Percentiles rank a stretch among this genome's conserved stretches.
Evolutionary conservation across 2,113 vertebrate genomes (phyloP).

Genomic region (Thalassoma bifasciatum): DNA sequence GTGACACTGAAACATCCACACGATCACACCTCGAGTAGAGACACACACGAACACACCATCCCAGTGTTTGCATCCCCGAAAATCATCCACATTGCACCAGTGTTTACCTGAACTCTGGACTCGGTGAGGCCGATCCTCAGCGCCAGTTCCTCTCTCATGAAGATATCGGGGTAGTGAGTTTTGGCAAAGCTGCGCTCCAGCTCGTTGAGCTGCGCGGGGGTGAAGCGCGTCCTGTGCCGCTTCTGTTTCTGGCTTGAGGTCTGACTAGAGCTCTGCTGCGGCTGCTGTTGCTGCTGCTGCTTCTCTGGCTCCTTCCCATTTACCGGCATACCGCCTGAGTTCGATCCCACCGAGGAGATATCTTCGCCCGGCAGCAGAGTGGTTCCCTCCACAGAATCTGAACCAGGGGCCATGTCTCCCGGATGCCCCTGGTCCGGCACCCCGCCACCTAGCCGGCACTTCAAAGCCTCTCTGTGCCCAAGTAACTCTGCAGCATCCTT

Average conservation of each 20-base stretch:
- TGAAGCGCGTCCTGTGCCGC: slow-evolving; percentile 97
- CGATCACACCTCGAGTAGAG: background rate
- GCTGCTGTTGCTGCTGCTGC: slow-evolving; percentile 88
- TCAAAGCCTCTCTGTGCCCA: slow-evolving; percentile 96
- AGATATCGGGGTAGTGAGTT: slow-evolving; percentile 99
- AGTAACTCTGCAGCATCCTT: slow-evolving; percentile 96
- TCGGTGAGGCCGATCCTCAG: slow-evolving; percentile 97
- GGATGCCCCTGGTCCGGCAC: slow-evolving; percentile 92
- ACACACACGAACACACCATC: background rate
- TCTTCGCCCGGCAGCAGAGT: slow-evolving; percentile 96
- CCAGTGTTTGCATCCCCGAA: background rate
- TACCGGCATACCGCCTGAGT: slow-evolving; percentile 90
- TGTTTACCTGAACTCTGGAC: slow-evolving; percentile 94
- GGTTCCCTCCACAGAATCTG: slow-evolving; percentile 93
- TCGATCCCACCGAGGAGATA: slow-evolving; percentile 92
- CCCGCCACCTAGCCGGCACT: slow-evolving; percentile 93
- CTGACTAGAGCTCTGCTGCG: slow-evolving; percentile 82
- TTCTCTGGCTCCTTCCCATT: slow-evolving; percentile 95
- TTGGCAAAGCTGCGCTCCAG: slow-evolving; percentile 99
- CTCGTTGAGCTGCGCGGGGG: slow-evolving; percentile 98
- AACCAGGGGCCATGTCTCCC: slow-evolving; percentile 92
- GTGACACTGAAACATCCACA: background rate
- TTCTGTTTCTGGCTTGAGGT: slow-evolving; percentile 93
- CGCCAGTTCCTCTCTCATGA: slow-evolving; percentile 98
- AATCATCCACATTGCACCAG: background rate